Base-by-base conservation (phyloP, 2,797 vertebrate species). In the Cirrhinus mrigala region DNA sequence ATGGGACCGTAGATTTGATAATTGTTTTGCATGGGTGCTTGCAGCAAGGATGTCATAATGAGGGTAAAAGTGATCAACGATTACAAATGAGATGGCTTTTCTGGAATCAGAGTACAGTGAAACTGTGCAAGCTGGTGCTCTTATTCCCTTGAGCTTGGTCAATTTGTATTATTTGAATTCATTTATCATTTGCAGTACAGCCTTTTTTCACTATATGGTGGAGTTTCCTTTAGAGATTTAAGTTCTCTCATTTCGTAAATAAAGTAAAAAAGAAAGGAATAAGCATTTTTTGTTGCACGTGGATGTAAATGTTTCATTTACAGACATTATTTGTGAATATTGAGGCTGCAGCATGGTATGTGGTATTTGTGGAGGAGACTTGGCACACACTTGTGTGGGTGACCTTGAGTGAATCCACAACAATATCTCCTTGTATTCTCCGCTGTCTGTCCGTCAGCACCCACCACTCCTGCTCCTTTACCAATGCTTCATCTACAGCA, bases 371-470 rank as follows among this genome's bases (percentile, higher is more conserved):
- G 90, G 92, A 94, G 91, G 92, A 94, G 92, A 92, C 92, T 94
- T 95, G 95, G 95, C 95, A 92, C 91, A 52, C 91, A 85, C 74
- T 52, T 27, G 84, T 85, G 89, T 89, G 82, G 81, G 88, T 94
- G 95, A 96, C 95, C 95, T 96, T 96, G 94, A 94, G 87, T 44
- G 81, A 91, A 94, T 94, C 89, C 92, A 94, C 92, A 95, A 96
- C 95, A 96, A 95, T 95, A 94, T 95, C 94, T 95, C 93, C 94
- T 94, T 95, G 94, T 96, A 94, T 95, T 94, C 92, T 91, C 90
- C 90, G 92, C 91, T 82, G 92, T 92, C 92, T 91, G 92, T 95
- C 94, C 90, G 89, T 95, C 94, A 92, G 91, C 92, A 87, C 91
- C 91, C 92, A 73, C 89, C 91, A 90, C 91, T 87, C 64, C 66